phyloP scores from a whole-genome alignment of 1,140 invertebrate genomes.

The Armadillidium nasatum region DNA sequence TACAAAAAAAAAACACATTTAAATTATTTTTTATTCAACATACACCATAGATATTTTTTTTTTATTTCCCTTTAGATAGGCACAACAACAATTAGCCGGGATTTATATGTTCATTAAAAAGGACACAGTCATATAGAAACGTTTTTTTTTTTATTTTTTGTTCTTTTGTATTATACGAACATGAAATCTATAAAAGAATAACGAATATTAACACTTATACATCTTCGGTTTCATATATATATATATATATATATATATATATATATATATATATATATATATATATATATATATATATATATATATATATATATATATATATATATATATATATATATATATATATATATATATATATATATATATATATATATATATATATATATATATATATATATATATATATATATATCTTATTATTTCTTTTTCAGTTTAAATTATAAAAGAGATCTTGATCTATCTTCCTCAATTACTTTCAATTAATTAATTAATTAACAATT shows the following conservation, averaged over 20 bases:
- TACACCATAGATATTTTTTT: background rate
- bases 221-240: slow-evolving; percentile 90
- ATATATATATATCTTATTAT: slow-evolving; percentile 20
- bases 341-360: slow-evolving; percentile 12
- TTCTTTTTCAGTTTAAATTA: too few relatives aligned
- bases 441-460: too few relatives aligned
- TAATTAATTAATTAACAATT: too few relatives aligned
- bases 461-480: too few relatives aligned
- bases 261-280: slow-evolving; percentile 54
- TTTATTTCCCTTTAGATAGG: background rate
- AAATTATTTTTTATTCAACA: slow-evolving; percentile 12
- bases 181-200: background rate
- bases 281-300: slow-evolving; percentile 90
- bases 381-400: background rate
- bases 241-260: slow-evolving; percentile 57
- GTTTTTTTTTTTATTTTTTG: background rate
- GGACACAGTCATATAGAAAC: background rate
- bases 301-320: slow-evolving; percentile 66
- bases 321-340: background rate
- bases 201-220: slow-evolving; percentile 60
- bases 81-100: slow-evolving; percentile 3
- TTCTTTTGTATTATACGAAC: background rate
- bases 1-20: background rate
- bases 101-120: slow-evolving; percentile 4
- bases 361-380: slow-evolving; percentile 1